Percentiles rank a stretch among this genome's conserved stretches.
phyloP scores from a whole-genome alignment of 1,140 invertebrate genomes.

The Aphaenogaster ashmeadi region DNA sequence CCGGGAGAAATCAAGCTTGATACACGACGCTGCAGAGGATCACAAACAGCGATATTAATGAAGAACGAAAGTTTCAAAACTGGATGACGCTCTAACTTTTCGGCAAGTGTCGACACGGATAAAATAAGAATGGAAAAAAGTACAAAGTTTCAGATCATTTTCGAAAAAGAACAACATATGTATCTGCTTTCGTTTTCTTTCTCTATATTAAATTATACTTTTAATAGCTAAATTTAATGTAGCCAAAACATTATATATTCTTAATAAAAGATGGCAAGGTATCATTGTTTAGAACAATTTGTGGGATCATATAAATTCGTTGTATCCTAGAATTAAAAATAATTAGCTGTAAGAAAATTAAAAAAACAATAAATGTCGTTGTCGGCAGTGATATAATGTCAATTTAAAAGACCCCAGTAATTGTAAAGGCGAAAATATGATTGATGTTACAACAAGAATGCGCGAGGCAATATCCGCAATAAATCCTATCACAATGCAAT shows the following conservation, averaged over 20 bases:
- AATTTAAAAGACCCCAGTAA: background rate
- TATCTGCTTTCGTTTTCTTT: background rate
- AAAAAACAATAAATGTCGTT: background rate
- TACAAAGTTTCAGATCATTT: background rate
- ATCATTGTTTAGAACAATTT: background rate
- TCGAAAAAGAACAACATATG: background rate
- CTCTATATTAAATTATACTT: background rate
- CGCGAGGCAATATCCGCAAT: conserved; percentile 38
- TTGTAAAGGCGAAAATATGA: conserved; percentile 20
- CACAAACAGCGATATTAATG: conserved; percentile 43
- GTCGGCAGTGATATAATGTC: background rate
- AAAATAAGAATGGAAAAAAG: background rate
- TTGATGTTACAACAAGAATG: conserved; percentile 12
- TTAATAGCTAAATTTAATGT: background rate
- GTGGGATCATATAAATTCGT: background rate
- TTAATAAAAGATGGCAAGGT: background rate
- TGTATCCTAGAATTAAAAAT: background rate
- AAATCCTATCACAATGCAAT: conserved; percentile 34
- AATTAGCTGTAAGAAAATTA: background rate
- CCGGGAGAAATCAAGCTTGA: conserved; percentile 46
- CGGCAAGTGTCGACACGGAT: background rate
- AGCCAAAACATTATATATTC: background rate
- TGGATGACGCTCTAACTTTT: conserved; percentile 15
- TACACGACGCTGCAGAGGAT: background rate
- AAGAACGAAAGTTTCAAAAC: conserved; percentile 41